Evolutionary conservation across 2,113 vertebrate genomes (phyloP).

Genomic region (Semnornis frantzii): DNA sequence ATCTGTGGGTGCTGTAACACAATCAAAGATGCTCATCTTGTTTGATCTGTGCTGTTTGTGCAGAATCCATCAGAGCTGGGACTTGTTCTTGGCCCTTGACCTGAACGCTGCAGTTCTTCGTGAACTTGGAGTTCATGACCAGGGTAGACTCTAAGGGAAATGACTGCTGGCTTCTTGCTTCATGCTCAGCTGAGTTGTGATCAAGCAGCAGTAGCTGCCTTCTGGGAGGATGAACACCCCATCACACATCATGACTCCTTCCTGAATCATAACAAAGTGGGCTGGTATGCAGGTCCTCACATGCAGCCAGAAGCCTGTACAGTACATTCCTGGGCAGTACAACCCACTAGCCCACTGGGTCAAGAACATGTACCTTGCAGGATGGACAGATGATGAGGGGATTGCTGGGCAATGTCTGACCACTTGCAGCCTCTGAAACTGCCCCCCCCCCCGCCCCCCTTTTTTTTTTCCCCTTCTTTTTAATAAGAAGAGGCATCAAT

Average conservation of each 20-base stretch:
- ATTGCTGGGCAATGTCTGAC: not conserved
- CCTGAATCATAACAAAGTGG: not conserved
- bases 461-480: not conserved
- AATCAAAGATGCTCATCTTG: not conserved
- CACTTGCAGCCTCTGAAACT: not conserved
- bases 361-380: not conserved
- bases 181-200: not conserved
- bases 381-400: fast-evolving
- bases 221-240: not conserved
- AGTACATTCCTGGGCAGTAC: not conserved
- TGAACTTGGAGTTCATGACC: not conserved
- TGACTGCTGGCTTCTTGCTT: not conserved
- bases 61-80: not conserved
- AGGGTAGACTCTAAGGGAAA: not conserved
- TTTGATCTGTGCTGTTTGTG: not conserved
- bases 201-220: fast-evolving
- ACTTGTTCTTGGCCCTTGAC: not conserved
- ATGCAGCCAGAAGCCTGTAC: not conserved
- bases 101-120: not conserved
- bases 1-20: not conserved
- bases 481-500: not conserved
- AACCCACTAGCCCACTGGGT: not conserved
- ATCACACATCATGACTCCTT: not conserved
- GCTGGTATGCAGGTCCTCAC: too few species aligned
- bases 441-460: too few species aligned